These are phyloP conservation scores for Paracanthobrama guichenoti DNA, from an alignment of 2,113 vertebrate species.

Conservation along the genomic window DNA sequence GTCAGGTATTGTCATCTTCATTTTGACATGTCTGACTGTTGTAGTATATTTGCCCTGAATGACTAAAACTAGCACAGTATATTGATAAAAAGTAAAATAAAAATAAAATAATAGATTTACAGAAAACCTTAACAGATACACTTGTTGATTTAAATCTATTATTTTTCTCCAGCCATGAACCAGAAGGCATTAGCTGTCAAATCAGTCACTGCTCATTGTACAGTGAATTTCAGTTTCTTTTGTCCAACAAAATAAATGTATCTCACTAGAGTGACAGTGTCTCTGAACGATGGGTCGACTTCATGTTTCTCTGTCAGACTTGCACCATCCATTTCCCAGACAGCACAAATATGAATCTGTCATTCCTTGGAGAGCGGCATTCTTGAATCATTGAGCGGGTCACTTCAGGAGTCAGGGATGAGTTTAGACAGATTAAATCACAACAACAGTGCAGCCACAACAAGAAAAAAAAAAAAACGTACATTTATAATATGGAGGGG, in stretches of 20 bases:
- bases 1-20: no score
- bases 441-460: background rate
- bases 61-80: no score
- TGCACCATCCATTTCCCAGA: conserved; percentile 42
- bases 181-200: background rate
- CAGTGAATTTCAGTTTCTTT: conserved; percentile 11
- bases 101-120: background rate
- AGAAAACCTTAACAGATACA: background rate
- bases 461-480: background rate
- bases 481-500: no score
- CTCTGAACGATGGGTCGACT: conserved; percentile 15
- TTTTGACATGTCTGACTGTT: no score
- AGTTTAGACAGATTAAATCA: conserved; percentile 36
- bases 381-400: conserved; percentile 33
- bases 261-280: background rate
- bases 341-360: conserved; percentile 32
- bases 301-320: conserved; percentile 32
- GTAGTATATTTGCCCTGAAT: no score
- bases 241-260: conserved; percentile 20
- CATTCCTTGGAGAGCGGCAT: background rate
- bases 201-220: conserved; percentile 12
- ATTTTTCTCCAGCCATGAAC: background rate
- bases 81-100: no score
- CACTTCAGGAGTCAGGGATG: background rate
- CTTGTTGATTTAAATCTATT: conserved; percentile 3